Evolutionary conservation across 2,113 vertebrate genomes (phyloP), one percentile per base, ranked within the genome.

Genomic region (Chaetura pelagica): DNA sequence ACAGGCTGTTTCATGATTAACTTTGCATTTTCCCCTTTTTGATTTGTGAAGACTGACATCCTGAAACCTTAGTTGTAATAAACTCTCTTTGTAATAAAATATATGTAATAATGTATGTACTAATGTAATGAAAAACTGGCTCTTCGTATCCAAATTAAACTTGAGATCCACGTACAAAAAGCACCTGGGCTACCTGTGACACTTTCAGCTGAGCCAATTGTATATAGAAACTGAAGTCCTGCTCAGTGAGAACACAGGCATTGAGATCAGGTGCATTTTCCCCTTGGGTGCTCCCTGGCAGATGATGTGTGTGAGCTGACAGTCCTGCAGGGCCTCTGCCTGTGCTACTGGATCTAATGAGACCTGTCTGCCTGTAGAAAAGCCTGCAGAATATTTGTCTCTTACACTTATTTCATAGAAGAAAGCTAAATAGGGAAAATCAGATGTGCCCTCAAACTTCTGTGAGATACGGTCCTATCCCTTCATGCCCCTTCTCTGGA

Each of bases 221-320:
- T 32, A 10, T 61, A 9, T 44, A 71, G 27, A n/a, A 40, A 12
- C 10, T 46, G 38, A 54, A 74, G 44, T 69, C 51, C 12, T 23
- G 17, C 51, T 74, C n/a, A 15, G 8, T 29, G 52, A 17, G 57
- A 19, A 11, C 0, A 0, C 5, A 3, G 20, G 54, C 32, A 3
- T 13, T 49, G 44, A 42, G 24, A 34, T 62, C 40, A 34, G 40
- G 9, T 34, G 32, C 13, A 20, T 67, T 62, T n/a, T 80, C 38
- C 62, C 30, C 26, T 44, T 59, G 34, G 19, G 29, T 57, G 26
- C 29, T 62, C 21, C 17, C 21, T 72, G 14, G 27, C 24, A 77
- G 52, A 14, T 40, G 44, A n/a, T 29, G 15, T 55, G 26, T 26
- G 23, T 27, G 69, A 81, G 14, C 52, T 51, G 63, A 55, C 6